A percentile compares a stretch with the other conserved stretches of the same genome.
These are phyloP conservation scores for Ormia ochracea DNA, from an alignment of 2,888 invertebrate species.

Conservation along the genomic window DNA sequence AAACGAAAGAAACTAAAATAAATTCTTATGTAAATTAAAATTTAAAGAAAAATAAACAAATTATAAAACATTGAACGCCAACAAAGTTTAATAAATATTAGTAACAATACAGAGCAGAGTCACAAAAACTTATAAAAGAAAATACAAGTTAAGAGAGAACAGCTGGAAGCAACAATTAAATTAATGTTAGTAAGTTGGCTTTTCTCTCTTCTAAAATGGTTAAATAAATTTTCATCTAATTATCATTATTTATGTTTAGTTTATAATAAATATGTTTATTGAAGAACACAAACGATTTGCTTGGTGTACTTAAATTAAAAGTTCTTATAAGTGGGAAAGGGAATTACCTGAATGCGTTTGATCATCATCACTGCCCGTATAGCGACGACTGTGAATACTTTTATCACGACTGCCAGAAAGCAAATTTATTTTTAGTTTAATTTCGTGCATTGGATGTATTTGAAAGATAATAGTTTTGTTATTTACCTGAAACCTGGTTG, in stretches of 20 bases:
- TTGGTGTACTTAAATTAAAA: background rate
- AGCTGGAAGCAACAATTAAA: background rate
- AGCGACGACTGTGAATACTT: slow-evolving; percentile 87
- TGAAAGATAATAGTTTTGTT: background rate
- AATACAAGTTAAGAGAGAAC: slow-evolving; percentile 7
- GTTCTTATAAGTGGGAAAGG: background rate
- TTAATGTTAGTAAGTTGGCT: background rate
- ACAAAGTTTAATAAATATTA: slow-evolving; percentile 59
- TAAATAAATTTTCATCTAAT: slow-evolving; percentile 10
- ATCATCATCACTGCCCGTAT: slow-evolving; percentile 85
- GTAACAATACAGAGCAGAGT: background rate
- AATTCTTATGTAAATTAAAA: background rate
- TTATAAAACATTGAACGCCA: slow-evolving; percentile 59
- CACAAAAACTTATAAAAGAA: background rate
- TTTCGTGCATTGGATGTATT: background rate
- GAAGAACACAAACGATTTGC: slow-evolving; percentile 9
- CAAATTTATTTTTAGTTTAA: background rate
- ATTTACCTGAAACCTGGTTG: slow-evolving; percentile 82
- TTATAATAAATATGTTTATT: slow-evolving; percentile 5
- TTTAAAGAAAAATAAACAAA: background rate
- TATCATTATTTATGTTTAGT: background rate
- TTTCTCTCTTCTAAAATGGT: background rate
- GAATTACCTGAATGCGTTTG: slow-evolving; percentile 84
- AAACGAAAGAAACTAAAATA: background rate
- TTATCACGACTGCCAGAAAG: slow-evolving; percentile 82